Percentiles rank a stretch among this genome's conserved stretches.
Evolutionary conservation across 2,888 invertebrate genomes (phyloP).

Genomic region (Seladonia tumulorum): DNA sequence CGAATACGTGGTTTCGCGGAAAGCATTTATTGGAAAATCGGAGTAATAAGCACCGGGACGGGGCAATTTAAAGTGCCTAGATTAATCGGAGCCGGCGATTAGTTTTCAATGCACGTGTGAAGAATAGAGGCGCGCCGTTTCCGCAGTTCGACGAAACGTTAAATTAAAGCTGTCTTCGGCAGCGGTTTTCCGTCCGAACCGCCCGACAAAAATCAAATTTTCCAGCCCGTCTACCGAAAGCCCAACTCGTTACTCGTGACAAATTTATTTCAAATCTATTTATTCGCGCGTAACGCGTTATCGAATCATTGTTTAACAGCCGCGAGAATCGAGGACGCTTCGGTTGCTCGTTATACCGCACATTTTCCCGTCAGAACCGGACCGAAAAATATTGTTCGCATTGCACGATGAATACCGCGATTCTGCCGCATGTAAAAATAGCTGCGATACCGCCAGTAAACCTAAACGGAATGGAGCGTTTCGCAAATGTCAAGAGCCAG

Average conservation of each 20-base stretch:
- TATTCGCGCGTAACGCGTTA: conserved; percentile 17
- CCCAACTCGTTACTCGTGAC: conserved; percentile 11
- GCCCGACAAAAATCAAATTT: conserved; percentile 13
- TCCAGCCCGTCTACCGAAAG: conserved; percentile 13
- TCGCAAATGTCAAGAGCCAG: background rate
- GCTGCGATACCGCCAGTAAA: background rate
- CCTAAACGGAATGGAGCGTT: background rate
- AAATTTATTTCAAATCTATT: conserved; percentile 18
- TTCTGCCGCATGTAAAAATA: background rate
- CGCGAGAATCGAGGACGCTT: conserved; percentile 21
- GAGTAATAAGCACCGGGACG: background rate
- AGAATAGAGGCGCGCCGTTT: background rate
- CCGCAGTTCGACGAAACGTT: background rate
- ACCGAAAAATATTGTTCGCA: conserved; percentile 6
- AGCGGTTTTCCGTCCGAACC: too few relatives aligned
- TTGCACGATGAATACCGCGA: background rate
- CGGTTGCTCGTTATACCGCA: conserved; percentile 16
- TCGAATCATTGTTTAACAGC: conserved; percentile 20
- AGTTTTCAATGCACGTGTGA: background rate
- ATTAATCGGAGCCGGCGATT: background rate
- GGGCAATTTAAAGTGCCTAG: background rate
- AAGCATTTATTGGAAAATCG: background rate
- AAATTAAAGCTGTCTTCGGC: background rate
- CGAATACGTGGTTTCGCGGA: background rate
- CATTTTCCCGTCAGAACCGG: conserved; percentile 1